phyloP scores from a whole-genome alignment of 2,113 vertebrate species.

The Nerophis ophidion region DNA sequence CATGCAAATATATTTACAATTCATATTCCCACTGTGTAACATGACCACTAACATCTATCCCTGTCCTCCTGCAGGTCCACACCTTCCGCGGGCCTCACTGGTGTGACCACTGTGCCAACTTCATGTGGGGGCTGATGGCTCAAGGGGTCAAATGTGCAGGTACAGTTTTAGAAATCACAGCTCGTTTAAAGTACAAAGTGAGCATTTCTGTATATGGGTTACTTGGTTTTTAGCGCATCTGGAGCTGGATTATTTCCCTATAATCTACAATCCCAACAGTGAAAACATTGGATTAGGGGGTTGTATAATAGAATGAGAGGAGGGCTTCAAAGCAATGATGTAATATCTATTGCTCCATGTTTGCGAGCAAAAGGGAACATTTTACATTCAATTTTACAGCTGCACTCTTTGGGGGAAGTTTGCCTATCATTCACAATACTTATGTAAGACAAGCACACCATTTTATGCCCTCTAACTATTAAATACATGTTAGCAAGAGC shows the following conservation, averaged over 20 bases:
- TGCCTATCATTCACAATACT: no score
- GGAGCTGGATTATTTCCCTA: slow-evolving; percentile 50
- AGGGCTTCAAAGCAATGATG: slow-evolving; percentile 2
- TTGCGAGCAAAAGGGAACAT: background rate
- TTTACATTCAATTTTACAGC: background rate
- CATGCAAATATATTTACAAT: background rate
- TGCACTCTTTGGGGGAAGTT: no score
- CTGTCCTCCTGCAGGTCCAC: slow-evolving; percentile 55
- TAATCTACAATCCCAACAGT: slow-evolving; percentile 51
- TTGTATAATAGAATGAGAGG: slow-evolving; percentile 46
- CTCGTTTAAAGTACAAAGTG: slow-evolving; percentile 14
- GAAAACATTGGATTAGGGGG: slow-evolving; percentile 47
- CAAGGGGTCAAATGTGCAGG: slow-evolving; percentile 98
- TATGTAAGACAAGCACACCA: no score
- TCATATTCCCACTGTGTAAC: background rate
- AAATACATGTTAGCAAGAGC: no score
- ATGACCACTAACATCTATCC: slow-evolving; percentile 25
- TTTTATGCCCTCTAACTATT: no score
- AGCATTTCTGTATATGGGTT: slow-evolving; percentile 45
- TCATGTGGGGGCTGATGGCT: slow-evolving; percentile 99
- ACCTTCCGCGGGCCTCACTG: slow-evolving; percentile 78
- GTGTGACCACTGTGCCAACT: slow-evolving; percentile 98
- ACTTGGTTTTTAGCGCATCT: slow-evolving; percentile 51
- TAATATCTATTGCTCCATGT: slow-evolving; percentile 4
- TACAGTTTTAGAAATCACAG: slow-evolving; percentile 52